Evolutionary conservation across 2,888 invertebrate genomes (phyloP).

Genomic region (Cephus pygmeus): DNA sequence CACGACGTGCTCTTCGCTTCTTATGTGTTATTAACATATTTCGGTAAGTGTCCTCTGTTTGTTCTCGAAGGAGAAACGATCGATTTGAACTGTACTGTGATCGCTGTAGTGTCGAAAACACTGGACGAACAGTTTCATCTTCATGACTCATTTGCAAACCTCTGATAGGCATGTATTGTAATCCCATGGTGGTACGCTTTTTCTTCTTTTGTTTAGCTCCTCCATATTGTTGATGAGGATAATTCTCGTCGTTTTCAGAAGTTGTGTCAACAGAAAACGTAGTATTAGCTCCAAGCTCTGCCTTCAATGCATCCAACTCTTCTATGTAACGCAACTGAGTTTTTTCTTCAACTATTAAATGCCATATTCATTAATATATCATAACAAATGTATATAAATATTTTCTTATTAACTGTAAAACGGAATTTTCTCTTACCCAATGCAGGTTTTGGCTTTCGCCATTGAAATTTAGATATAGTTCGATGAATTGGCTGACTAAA

Average conservation of each 20-base stretch:
- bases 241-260: constrained; percentile 62
- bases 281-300: constrained; percentile 53
- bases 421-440: constrained; percentile 60
- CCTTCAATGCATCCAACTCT: constrained; percentile 55
- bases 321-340: constrained; percentile 59
- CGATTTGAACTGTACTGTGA: constrained; percentile 51
- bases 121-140: constrained; percentile 57
- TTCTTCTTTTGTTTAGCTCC: constrained; percentile 53
- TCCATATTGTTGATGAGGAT: constrained; percentile 46
- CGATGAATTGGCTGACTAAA: constrained; percentile 66
- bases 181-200: constrained; percentile 37
- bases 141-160: constrained; percentile 52
- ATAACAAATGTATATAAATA: constrained; percentile 6
- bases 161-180: constrained; percentile 47
- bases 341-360: constrained; percentile 57
- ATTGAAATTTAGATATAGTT: constrained; percentile 63
- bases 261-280: constrained; percentile 53
- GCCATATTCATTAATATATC: constrained; percentile 36
- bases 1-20: constrained; percentile 75
- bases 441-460: constrained; percentile 65
- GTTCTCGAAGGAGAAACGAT: constrained; percentile 67
- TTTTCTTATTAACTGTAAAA: constrained; percentile 34
- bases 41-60: constrained; percentile 75
- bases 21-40: constrained; percentile 79
- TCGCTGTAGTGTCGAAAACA: constrained; percentile 60